Percentiles rank a stretch among this genome's conserved stretches.
Evolutionary conservation across 2,888 invertebrate species (phyloP).

Genomic region (Trisateles emortualis): DNA sequence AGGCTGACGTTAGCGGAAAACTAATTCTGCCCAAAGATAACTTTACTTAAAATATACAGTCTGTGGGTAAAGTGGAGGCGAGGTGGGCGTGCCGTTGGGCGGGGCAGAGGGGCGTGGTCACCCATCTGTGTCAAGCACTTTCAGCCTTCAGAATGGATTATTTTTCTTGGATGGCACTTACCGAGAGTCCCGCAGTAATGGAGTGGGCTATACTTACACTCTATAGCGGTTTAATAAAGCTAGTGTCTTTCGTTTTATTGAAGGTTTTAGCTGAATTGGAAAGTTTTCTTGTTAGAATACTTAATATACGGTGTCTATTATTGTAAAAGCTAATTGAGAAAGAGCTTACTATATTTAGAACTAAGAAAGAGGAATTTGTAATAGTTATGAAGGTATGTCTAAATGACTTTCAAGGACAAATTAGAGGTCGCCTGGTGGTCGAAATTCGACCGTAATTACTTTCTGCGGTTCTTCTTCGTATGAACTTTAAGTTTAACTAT

Average conservation of each 20-base stretch:
- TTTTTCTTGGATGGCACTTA: slow-evolving; percentile 60
- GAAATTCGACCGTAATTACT: no score
- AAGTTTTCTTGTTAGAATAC: slow-evolving; percentile 10
- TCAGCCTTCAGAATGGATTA: slow-evolving; percentile 48
- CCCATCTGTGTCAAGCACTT: slow-evolving; percentile 70
- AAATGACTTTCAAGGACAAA: no score
- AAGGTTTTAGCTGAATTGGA: slow-evolving; percentile 39
- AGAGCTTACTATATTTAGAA: not conserved
- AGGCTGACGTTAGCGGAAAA: slow-evolving; percentile 47
- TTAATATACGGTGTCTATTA: not conserved
- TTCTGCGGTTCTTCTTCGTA: no score
- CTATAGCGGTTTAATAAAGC: slow-evolving; percentile 37
- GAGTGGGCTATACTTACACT: slow-evolving; percentile 50
- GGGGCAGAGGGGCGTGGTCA: slow-evolving; percentile 64
- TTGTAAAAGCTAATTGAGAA: slow-evolving; percentile 5
- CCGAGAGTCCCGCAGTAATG: slow-evolving; percentile 51
- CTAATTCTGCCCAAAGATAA: slow-evolving; percentile 54
- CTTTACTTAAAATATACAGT: slow-evolving; percentile 58
- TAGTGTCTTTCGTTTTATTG: slow-evolving; percentile 41
- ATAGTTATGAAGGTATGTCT: no score
- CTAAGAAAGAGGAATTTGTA: no score
- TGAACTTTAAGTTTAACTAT: no score
- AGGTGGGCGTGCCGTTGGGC: slow-evolving; percentile 61
- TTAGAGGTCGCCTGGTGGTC: no score
- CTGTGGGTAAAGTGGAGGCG: slow-evolving; percentile 36